Base-by-base conservation (phyloP, 1,140 invertebrate genomes). In the Sitodiplosis mosellana region DNA sequence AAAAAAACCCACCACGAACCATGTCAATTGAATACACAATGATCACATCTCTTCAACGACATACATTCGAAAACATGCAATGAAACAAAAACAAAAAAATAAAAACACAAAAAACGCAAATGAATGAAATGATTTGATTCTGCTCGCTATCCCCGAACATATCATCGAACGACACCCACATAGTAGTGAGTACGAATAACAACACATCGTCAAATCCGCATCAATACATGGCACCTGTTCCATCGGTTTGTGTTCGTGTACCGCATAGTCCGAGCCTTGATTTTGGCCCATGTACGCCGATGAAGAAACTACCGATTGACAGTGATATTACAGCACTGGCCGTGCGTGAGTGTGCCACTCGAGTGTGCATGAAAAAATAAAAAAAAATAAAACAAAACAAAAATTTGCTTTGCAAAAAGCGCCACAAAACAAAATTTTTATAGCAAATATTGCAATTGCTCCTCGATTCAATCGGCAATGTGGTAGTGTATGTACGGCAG, bases 221-320 rank as follows among this genome's bases (percentile, higher is more conserved):
- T 47, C 52, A 54, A 27, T 15, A 40, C 21, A 53, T 53, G 55
- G 58, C 58, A 54, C 59, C 62, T 52, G 60, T 64, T 56, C 62
- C 62, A 52, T 64, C 62, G 53, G 62, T 64, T 53, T 64, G 62
- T 64, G 61, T 64, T 50, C 61, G 61, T 61, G 62, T 64, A 55
- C 62, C 62, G 49, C 62, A 64, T 53, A 63, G 58, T 57, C 61
- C 61, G 48, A 62, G 55, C 53, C 54, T 58, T 47, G 60, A 63
- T 43, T 58, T 54, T 51, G 56, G 54, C 45, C 53, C 50, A 33
- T 53, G 52, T 49, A 58, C 54, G 43, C 56, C 54, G 47, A 42
- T 54, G 27, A 51, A 58, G 53, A 53, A 56, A 50, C 55, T 53
- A 45, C 42, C 33, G 15, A 44, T 42, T 21, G 52, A 53, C 17